phyloP scores from a whole-genome alignment of 2,113 vertebrate species.

The Amblyornis subalaris region DNA sequence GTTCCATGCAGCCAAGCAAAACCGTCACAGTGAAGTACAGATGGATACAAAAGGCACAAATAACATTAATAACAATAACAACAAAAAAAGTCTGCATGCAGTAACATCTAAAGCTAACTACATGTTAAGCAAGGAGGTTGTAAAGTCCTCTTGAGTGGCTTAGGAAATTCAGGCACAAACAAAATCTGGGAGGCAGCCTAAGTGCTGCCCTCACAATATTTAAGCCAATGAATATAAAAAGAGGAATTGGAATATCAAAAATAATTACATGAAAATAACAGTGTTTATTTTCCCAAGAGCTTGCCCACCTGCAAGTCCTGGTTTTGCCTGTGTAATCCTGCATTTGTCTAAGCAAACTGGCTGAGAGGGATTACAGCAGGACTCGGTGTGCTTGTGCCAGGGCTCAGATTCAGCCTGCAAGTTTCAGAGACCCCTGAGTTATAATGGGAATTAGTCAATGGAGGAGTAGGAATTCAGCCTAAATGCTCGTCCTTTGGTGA shows the following conservation, averaged over 20 bases:
- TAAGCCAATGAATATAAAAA: not conserved
- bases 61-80: not conserved
- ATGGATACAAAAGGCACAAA: not conserved
- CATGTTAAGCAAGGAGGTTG: not conserved
- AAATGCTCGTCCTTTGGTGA: conserved; percentile 18
- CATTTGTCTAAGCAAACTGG: not conserved
- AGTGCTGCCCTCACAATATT: not conserved
- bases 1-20: not conserved
- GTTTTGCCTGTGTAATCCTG: not conserved
- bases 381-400: not conserved
- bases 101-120: not conserved
- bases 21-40: not conserved
- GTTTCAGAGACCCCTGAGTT: conserved; percentile 4
- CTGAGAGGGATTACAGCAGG: not conserved
- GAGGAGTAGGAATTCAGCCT: not conserved
- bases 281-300: conserved; percentile 27
- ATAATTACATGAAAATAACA: conserved; percentile 30
- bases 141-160: not conserved
- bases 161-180: not conserved
- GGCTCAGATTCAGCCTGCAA: not conserved
- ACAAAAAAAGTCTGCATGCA: not conserved
- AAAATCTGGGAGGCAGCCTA: not conserved
- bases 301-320: conserved; percentile 31
- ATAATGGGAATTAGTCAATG: not conserved
- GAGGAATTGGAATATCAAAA: conserved; percentile 10